Evolutionary conservation across 2,888 invertebrate species (phyloP), one percentile per base, ranked within the genome.

Genomic region (Eupsilia transversa): DNA sequence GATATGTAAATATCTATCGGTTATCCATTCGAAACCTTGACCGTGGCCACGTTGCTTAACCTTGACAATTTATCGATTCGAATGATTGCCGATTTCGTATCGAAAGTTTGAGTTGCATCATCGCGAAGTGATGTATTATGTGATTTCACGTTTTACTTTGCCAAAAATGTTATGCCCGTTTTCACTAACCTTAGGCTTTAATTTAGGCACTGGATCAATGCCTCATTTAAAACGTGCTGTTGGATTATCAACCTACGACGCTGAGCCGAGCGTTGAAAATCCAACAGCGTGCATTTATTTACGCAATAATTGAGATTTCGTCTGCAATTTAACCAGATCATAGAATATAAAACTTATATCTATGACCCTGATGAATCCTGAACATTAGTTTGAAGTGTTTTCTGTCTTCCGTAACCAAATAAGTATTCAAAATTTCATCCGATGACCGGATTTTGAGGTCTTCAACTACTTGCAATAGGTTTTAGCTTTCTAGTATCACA

Each of bases 41-140:
- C 81, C 81, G 66, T 80, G 74, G 54, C 74, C 30, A 79, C 52
- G 60, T 79, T 30, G 57, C 74, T 74, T 79, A n/a, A 83, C 84
- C 81, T 83, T 81, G 84, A 35, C 33, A n/a, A 23, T 5, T 6
- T 63, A 74, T 68, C 59, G 64, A 70, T 83, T 35, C 20, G 7
- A 33, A n/a, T 35, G 12, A 63, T 66, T 41, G 56, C 33, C 46
- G 30, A 68, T 77, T 68, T 52, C 49, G 49, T 69, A 67, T 64
- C 35, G n/a, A 59, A 54, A 67, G 27, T 43, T 71, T 14, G 17
- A 59, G 56, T 71, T 82, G 60, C 70, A 77, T 77, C 78, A 80
- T 77, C 27, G 27, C 23, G 3, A 41, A 30, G 6, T 30, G 20
- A 56, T n/a, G 30, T 30, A 30, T 30, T 20, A 7, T 30, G 30